Evolutionary conservation across 2,113 vertebrate species (phyloP), one percentile per base, ranked within the genome.

Genomic region (Petromus typicus): DNA sequence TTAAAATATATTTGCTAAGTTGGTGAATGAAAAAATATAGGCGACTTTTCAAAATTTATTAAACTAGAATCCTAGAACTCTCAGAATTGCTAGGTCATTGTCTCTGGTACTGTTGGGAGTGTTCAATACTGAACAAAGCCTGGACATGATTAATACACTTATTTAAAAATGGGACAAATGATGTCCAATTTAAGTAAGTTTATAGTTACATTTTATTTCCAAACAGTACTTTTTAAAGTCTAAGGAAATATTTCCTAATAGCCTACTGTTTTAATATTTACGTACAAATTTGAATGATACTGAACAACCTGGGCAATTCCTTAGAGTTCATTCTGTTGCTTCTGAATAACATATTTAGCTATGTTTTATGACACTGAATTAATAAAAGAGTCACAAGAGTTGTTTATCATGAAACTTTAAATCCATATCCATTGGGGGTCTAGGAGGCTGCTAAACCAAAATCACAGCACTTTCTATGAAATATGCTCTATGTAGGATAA

Each of bases 201-300:
- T 85, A 91, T 56, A 57, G 37, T 43, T 32, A 85, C 43, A n/a
- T 85, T 93, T 88, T 30, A 67, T 90, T 96, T 96, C 40, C 88
- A 94, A 97, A 71, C 11, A 86, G 20, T 22, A 25, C 14, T 17
- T 91, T 40, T 64, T n/a, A 83, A 89, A 57, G 7, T 57, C 43
- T 94, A 0, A 40, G 51, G 7, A 91, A 67, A 64, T 43, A 82
- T 67, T 79, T 94, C 3, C 54, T 22, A 32, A 82, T 66, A 51
- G 1, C 16, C 20, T 30, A 79, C 1, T 66, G 75, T 94, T 88
- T 94, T 16, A 86, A 40, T 40, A 63, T 71, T 67, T 81, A 66
- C 37, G 12, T 20, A 45, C 17, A 64, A 27, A 78, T 76, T 93
- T 93, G 67, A 86, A 81, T 75, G 34, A 40, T 34, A 67, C 25